A percentile compares a stretch with the other conserved stretches of the same genome.
Conservation (phyloP, 2,113 vertebrate species). For the Paraplagusia blochii region DNA sequence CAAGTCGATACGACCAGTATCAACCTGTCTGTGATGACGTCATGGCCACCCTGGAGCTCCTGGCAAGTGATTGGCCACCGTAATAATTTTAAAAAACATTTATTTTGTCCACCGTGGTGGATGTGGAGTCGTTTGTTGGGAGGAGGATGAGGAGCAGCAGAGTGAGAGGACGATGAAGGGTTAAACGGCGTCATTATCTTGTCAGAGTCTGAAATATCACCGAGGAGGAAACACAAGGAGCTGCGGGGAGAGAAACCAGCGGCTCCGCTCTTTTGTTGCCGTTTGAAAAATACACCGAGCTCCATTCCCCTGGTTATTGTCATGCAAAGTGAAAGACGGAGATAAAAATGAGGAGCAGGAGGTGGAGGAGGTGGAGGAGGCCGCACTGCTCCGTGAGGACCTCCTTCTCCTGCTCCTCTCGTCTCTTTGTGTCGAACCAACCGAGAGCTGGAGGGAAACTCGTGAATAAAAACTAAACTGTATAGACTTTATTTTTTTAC, state of each 20-base stretch:
- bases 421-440: background rate
- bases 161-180: conserved; percentile 27
- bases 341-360: conserved; percentile 13
- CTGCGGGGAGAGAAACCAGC: conserved; percentile 50
- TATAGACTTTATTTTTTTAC: too few species aligned
- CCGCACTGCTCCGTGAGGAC: conserved; percentile 6
- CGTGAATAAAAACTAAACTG: background rate
- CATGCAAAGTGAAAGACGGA: conserved; percentile 42
- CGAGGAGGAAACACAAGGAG: conserved; percentile 31
- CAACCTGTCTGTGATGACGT: too few species aligned
- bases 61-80: too few species aligned
- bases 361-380: background rate
- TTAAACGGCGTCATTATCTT: conserved; percentile 50
- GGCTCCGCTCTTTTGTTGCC: conserved; percentile 51
- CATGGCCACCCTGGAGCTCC: too few species aligned
- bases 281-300: conserved; percentile 55
- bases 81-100: too few species aligned
- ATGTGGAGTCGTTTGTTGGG: too few species aligned
- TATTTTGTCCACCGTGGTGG: too few species aligned
- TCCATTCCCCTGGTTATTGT: conserved; percentile 45
- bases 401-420: background rate
- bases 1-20: too few species aligned
- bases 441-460: background rate
- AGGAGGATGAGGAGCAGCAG: background rate
- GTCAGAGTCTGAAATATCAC: conserved; percentile 53